Conservation (phyloP, 2,797 vertebrate species). For the Protosalanx chinensis region DNA sequence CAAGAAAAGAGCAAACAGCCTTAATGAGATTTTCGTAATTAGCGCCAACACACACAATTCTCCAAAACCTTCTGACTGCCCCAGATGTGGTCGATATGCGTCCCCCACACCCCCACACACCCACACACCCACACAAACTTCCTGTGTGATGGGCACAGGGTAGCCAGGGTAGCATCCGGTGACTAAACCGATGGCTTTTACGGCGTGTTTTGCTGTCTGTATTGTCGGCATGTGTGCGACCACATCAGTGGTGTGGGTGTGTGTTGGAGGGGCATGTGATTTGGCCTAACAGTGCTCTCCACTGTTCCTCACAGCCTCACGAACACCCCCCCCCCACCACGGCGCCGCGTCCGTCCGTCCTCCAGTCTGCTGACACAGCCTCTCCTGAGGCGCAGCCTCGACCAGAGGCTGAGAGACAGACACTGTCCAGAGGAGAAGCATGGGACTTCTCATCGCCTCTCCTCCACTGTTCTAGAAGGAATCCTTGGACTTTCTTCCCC, state of each 20-base stretch:
- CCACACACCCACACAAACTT: background rate
- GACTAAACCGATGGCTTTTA: background rate
- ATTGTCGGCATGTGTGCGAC: background rate
- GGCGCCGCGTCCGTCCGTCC: slow-evolving; percentile 1
- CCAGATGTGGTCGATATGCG: background rate
- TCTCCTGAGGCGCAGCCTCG: slow-evolving; percentile 12
- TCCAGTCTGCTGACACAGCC: slow-evolving; percentile 31
- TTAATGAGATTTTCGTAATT: slow-evolving; percentile 52
- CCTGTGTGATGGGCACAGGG: too few species aligned
- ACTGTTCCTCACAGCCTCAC: slow-evolving; percentile 19
- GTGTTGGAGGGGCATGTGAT: slow-evolving; percentile 8
- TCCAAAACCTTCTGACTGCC: slow-evolving; percentile 48
- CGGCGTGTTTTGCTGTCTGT: slow-evolving; percentile 1
- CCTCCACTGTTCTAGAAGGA: background rate
- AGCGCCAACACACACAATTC: slow-evolving; percentile 33
- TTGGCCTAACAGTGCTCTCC: background rate
- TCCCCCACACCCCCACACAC: slow-evolving; percentile 27
- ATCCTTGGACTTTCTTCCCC: background rate
- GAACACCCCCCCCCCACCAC: slow-evolving; percentile 9
- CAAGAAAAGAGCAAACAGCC: slow-evolving; percentile 44
- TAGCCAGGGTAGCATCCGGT: background rate
- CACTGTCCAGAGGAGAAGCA: slow-evolving; percentile 17
- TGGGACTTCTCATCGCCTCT: background rate
- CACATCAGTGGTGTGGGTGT: background rate
- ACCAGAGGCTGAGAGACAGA: slow-evolving; percentile 34